Conservation (phyloP, 2,113 vertebrate genomes). For the Psammodynastes pulverulentus region DNA sequence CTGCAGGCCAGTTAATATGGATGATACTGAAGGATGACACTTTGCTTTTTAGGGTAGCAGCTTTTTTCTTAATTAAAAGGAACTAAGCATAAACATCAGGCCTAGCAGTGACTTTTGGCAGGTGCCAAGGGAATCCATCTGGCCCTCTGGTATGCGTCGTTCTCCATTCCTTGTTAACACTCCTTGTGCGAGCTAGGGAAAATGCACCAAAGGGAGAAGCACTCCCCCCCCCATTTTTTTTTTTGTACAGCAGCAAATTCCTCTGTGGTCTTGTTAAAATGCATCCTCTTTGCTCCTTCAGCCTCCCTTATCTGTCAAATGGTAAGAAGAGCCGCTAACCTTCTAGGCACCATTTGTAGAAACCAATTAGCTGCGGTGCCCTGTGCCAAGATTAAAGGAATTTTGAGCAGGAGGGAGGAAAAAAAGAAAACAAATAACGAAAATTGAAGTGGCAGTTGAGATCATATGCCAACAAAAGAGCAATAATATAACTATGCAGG, state of each 20-base stretch:
- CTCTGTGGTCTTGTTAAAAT: conserved; percentile 27
- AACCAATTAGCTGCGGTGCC: conserved; percentile 40
- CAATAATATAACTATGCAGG: neutral
- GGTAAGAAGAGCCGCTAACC: conserved; percentile 19
- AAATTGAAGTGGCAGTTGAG: neutral
- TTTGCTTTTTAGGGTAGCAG: neutral
- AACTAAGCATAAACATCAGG: neutral
- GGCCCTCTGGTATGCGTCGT: neutral
- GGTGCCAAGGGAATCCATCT: neutral
- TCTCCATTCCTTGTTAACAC: neutral
- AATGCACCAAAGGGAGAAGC: neutral
- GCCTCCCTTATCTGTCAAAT: conserved; percentile 37
- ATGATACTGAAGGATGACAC: neutral
- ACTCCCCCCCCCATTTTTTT: neutral
- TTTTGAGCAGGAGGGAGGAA: neutral
- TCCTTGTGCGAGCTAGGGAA: neutral
- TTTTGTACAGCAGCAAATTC: conserved; percentile 21
- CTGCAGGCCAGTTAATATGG: neutral
- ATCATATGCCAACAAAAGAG: neutral
- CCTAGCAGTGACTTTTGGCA: neutral
- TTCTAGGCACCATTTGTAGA: conserved; percentile 7
- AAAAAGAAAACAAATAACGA: neutral
- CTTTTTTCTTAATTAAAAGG: neutral
- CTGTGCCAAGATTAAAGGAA: neutral
- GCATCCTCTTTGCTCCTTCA: conserved; percentile 43